Evolutionary conservation across 2,888 invertebrate species (phyloP), one percentile per base, ranked within the genome.

Genomic region (Cantharis lateralis): DNA sequence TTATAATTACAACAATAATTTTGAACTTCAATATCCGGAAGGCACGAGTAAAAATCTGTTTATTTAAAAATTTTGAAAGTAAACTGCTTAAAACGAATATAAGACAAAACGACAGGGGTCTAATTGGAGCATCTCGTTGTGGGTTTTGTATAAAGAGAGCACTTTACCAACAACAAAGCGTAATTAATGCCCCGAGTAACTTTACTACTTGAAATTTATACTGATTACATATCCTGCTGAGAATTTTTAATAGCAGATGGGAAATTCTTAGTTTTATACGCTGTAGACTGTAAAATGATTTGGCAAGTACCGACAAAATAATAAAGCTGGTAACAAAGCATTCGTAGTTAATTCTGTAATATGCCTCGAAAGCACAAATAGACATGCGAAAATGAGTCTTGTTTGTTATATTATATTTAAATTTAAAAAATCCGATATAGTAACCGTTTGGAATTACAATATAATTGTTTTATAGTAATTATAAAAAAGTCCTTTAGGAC

Each of bases 71-170:
- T 79, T 80, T 64, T 72, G 79, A 77, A 80, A 76, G 78, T 82
- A 82, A 83, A 82, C 81, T 79, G 81, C 80, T 79, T 72, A 82
- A 83, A 83, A 82, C 84, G 83, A 81, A 82, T 83, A 81, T 82
- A 83, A 69, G 78, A 79, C 75, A 83, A 71, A 79, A 78, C 75
- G 76, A 69, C 71, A 64, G 77, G 71, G 70, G 70, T 68, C 79
- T 80, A 81, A 81, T 81, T 81, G 80, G 80, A 80, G 79, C 64
- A 78, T 75, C 74, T 75, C 76, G 78, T 69, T 64, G 77, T 80
- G 78, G 80, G 73, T 70, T 76, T 66, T 78, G 74, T 73, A 71
- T 77, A 79, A 79, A 81, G 79, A 73, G 70, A 62, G 79, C 70
- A 70, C 77, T 78, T 68, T 74, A 28, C 74, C 26, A 61, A 62